A percentile compares a stretch with the other conserved stretches of the same genome.
These are phyloP conservation scores for Otocyon megalotis DNA, from an alignment of 2,113 vertebrate genomes.

Conservation along the genomic window DNA sequence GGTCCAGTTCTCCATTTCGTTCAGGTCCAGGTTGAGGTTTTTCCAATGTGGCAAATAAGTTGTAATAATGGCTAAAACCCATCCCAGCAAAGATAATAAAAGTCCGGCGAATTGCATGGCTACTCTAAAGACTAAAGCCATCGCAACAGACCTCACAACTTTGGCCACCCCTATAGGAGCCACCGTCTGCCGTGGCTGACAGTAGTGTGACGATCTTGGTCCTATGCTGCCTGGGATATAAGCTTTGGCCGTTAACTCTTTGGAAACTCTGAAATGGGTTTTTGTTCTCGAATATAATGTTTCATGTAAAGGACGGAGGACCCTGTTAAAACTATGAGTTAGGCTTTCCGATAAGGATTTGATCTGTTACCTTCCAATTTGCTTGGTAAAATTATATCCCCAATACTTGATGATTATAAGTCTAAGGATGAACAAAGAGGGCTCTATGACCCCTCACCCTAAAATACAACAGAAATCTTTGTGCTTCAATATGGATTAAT, in stretches of 20 bases:
- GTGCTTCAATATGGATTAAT: slow-evolving; percentile 93
- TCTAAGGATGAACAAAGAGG: slow-evolving; percentile 90
- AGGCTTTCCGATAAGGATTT: slow-evolving; percentile 90
- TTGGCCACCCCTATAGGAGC: slow-evolving; percentile 63
- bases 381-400: slow-evolving; percentile 92
- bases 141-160: slow-evolving; percentile 47
- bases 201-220: slow-evolving; percentile 72
- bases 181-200: slow-evolving; percentile 69
- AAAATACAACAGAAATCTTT: slow-evolving; percentile 93
- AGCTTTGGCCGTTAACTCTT: slow-evolving; percentile 86
- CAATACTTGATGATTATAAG: slow-evolving; percentile 88
- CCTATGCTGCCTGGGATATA: slow-evolving; percentile 86
- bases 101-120: slow-evolving; percentile 91
- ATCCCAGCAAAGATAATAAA: slow-evolving; percentile 91
- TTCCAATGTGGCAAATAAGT: slow-evolving; percentile 96
- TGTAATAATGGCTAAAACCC: slow-evolving; percentile 92
- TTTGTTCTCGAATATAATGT: slow-evolving; percentile 89
- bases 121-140: slow-evolving; percentile 82
- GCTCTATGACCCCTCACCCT: slow-evolving; percentile 93
- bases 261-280: slow-evolving; percentile 82
- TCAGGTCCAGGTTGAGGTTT: slow-evolving; percentile 87
- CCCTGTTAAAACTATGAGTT: slow-evolving; percentile 87
- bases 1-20: neutral
- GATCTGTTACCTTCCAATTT: slow-evolving; percentile 91
- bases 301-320: slow-evolving; percentile 88